Evolutionary conservation across 1,140 invertebrate genomes (phyloP), one percentile per base, ranked within the genome.

Genomic region (Drosophila pallidifrons): DNA sequence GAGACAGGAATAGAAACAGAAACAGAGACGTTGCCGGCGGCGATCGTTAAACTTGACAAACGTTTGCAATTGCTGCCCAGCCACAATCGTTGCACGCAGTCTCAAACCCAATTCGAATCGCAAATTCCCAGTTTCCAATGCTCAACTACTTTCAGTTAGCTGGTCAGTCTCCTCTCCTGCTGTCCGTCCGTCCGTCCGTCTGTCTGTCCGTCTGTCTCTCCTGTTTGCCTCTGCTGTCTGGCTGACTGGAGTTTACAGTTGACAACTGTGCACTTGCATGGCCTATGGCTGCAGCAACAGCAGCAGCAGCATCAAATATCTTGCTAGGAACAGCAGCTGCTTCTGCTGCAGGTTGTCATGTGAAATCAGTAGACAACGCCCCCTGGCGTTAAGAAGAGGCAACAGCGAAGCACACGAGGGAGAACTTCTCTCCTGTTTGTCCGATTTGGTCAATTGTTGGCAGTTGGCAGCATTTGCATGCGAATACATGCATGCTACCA

Each of bases 251-350:
- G 51, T 43, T 57, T 15, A 47, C 41, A 79, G 82, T 88, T 82
- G 82, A 88, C 83, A 87, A 88, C 83, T 87, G 72, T 87, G 82
- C 83, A 82, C 79, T 87, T 74, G 66, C 82, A 76, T 87, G 82
- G 82, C 82, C 82, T 77, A 70, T 55, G 82, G 82, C 82, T 57
- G 71, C 49, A 82, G 15, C 46, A 47, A 10, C 15, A 47, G 63
- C 28, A 46, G 25, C 15, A 47, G 68, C 32, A 46, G 45, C 46
- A 74, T 75, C 66, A 71, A 79, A 82, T 82, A 73, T 82, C 76
- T 82, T 82, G 47, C 43, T 41, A 35, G 46, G 41, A n/a, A 45
- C 15, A 8, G 43, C 60, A 45, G 28, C 59, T 57, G 52, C 52
- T 51, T 25, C 71, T 82, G 76, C 76, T 79, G 82, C 82, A 77